Conservation (phyloP, 2,888 invertebrate species). For the Zygogramma bicolorata region DNA sequence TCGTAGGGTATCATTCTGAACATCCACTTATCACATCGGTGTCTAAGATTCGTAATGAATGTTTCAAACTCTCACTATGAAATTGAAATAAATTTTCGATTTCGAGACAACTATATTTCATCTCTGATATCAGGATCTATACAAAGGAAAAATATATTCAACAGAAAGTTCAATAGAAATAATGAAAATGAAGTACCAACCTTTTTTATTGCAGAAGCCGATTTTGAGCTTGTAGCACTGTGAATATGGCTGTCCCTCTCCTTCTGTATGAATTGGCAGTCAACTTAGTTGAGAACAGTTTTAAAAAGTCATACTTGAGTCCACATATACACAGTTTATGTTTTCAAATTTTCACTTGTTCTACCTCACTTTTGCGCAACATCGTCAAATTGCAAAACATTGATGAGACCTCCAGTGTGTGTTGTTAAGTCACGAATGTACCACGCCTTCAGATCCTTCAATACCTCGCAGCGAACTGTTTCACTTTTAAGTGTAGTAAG, state of each 20-base stretch:
- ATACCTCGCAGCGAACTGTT: constrained; percentile 43
- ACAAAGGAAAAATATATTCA: no score
- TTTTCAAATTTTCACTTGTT: constrained; percentile 17
- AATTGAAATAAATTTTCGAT: no score
- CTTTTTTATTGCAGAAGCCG: constrained; percentile 33
- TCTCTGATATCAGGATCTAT: no score
- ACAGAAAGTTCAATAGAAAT: no score
- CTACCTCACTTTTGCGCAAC: constrained; percentile 23
- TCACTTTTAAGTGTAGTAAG: constrained; percentile 42
- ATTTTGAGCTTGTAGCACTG: constrained; percentile 12
- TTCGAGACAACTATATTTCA: no score
- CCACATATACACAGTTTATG: constrained; percentile 29
- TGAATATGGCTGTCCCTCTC: neutral
- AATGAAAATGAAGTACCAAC: constrained; percentile 24
- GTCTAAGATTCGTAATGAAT: no score
- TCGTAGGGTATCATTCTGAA: no score
- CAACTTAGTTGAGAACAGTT: constrained; percentile 19
- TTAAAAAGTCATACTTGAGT: constrained; percentile 18
- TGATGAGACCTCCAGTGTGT: constrained; percentile 32
- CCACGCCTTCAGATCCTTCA: constrained; percentile 42
- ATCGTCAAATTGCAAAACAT: constrained; percentile 25
- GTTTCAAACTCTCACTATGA: no score
- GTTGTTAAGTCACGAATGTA: constrained; percentile 37
- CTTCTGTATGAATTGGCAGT: neutral
- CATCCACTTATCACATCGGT: no score